A percentile compares a stretch with the other conserved stretches of the same genome.
These are phyloP conservation scores for Enteromius paludinosus DNA, from an alignment of 2,797 vertebrate species.

Conservation along the genomic window DNA sequence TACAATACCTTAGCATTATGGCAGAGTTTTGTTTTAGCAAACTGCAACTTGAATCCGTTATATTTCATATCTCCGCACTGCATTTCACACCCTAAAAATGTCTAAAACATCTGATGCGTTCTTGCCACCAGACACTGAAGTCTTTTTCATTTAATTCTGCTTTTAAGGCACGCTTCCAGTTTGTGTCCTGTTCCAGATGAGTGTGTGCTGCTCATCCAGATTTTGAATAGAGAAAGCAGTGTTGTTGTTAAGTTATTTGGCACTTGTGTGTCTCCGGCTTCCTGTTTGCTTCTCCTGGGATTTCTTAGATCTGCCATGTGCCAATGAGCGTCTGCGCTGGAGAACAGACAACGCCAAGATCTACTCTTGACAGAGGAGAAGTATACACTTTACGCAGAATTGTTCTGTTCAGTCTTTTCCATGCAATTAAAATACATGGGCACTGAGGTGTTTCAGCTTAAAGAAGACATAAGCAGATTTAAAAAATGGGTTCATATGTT, in stretches of 20 bases:
- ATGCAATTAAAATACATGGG: constrained; percentile 15
- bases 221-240: neutral
- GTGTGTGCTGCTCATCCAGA: neutral
- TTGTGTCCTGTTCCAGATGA: constrained; percentile 7
- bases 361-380: constrained; percentile 13
- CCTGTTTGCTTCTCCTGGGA: constrained; percentile 44
- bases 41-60: neutral
- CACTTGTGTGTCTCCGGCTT: constrained; percentile 19
- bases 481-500: neutral
- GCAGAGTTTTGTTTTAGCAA: neutral
- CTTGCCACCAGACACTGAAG: neutral
- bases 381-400: neutral
- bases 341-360: constrained; percentile 19
- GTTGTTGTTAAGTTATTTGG: constrained; percentile 21
- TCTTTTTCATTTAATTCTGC: constrained; percentile 8
- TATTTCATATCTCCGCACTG: neutral
- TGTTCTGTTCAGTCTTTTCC: neutral
- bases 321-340: constrained; percentile 26
- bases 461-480: neutral
- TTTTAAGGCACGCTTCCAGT: neutral
- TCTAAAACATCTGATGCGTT: constrained; percentile 3
- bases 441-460: neutral
- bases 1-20: neutral
- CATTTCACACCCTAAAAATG: constrained; percentile 7
- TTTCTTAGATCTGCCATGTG: constrained; percentile 37